phyloP scores from a whole-genome alignment of 1,140 invertebrate species.

The Tetragonula clypearis region DNA sequence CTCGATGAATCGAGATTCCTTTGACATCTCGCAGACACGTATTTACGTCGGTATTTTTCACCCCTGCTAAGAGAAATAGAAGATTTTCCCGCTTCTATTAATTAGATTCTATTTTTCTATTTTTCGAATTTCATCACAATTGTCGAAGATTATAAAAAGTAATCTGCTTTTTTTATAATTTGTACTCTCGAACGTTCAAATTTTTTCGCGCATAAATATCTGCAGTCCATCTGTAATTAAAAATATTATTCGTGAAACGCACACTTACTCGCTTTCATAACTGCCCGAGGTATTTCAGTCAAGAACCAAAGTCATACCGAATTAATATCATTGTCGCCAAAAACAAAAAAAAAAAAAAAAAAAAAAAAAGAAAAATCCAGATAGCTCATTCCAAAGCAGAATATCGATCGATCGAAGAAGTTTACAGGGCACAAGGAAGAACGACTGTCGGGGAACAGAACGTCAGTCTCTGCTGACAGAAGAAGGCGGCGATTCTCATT shows the following conservation, averaged over 20 bases:
- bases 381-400: conserved; percentile 11
- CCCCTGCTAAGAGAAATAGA: too few relatives aligned
- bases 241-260: too few relatives aligned
- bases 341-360: neutral
- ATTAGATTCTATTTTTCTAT: too few relatives aligned
- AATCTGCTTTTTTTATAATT: too few relatives aligned
- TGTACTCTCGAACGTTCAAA: too few relatives aligned
- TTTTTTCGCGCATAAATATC: too few relatives aligned
- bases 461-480: conserved; percentile 57
- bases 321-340: neutral
- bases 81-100: too few relatives aligned
- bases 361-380: neutral
- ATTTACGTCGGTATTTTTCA: too few relatives aligned
- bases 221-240: too few relatives aligned
- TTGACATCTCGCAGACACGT: neutral
- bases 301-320: neutral
- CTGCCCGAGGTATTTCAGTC: neutral
- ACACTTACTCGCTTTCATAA: neutral
- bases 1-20: conserved; percentile 19
- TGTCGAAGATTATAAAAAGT: too few relatives aligned
- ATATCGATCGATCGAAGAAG: conserved; percentile 56
- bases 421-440: conserved; percentile 19
- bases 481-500: conserved; percentile 68
- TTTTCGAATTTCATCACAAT: too few relatives aligned
- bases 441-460: conserved; percentile 40